Evolutionary conservation across 2,113 vertebrate genomes (phyloP).

Genomic region (Saguinus midas): DNA sequence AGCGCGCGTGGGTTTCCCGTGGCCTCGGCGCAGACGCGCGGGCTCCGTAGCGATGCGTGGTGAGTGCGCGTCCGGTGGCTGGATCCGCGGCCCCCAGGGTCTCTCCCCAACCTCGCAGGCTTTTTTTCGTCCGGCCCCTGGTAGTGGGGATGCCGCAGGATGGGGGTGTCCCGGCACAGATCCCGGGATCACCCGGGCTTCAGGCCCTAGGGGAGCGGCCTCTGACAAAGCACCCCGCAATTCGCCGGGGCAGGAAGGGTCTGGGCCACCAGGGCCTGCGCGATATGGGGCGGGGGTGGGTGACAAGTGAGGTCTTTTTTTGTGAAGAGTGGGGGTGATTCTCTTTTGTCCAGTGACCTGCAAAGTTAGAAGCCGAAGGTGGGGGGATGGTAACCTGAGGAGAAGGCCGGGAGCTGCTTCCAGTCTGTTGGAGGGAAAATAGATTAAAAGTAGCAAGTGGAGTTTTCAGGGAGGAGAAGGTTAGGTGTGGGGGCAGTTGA

Average conservation of each 20-base stretch:
- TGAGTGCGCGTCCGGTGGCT: constrained; percentile 56
- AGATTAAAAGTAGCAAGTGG: constrained; percentile 60
- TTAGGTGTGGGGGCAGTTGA: neutral
- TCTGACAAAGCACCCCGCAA: neutral
- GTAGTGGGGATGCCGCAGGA: neutral
- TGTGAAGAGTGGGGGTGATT: neutral
- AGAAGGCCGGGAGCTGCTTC: neutral
- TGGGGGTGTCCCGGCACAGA: neutral
- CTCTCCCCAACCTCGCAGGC: neutral
- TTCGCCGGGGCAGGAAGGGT: neutral
- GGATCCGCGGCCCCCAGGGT: neutral
- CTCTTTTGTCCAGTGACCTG: constrained; percentile 48
- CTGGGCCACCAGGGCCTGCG: neutral
- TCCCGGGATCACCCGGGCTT: neutral
- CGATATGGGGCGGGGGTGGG: neutral
- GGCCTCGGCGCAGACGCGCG: constrained; percentile 50
- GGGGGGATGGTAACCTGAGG: neutral
- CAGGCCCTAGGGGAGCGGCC: constrained; percentile 21
- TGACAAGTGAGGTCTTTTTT: neutral
- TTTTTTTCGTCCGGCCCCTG: neutral
- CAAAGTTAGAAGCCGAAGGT: constrained; percentile 60
- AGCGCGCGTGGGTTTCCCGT: constrained; percentile 59
- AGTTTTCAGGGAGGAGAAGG: constrained; percentile 1
- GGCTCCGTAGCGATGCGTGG: constrained; percentile 49
- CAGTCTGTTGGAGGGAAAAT: constrained; percentile 26